Evolutionary conservation across 1,140 invertebrate species (phyloP).

Genomic region (Zaprionus ghesquierei): DNA sequence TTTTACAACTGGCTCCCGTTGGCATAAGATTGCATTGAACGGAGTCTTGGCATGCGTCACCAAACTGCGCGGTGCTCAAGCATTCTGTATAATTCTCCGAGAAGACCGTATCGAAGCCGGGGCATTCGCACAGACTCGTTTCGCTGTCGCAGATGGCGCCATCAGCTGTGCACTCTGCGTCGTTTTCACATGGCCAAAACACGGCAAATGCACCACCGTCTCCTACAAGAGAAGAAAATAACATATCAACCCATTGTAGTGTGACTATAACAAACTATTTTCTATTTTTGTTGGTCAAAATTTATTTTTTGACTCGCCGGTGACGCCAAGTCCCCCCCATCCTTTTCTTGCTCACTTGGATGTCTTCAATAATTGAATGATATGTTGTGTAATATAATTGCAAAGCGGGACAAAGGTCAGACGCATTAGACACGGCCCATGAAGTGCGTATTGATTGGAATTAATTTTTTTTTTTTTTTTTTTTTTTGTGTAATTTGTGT

Average conservation of each 20-base stretch:
- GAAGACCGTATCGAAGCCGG: conserved; percentile 64
- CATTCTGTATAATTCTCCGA: conserved; percentile 68
- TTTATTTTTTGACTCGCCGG: not conserved
- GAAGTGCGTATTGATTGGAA: not conserved
- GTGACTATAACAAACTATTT: not conserved
- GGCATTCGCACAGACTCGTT: conserved; percentile 59
- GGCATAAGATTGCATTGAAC: conserved; percentile 83
- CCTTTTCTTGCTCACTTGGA: not conserved
- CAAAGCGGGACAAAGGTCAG: not conserved
- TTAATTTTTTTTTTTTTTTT: not conserved
- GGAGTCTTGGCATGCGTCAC: conserved; percentile 75
- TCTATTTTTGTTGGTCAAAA: not conserved
- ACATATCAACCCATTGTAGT: not conserved
- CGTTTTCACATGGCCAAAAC: conserved; percentile 76
- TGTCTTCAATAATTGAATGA: not conserved
- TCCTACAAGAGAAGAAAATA: conserved; percentile 42
- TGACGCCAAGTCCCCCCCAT: not conserved
- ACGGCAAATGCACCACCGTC: conserved; percentile 59
- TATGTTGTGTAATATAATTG: not conserved
- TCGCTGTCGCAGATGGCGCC: conserved; percentile 60
- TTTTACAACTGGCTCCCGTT: conserved; percentile 82
- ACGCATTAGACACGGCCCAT: not conserved
- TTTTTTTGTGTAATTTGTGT: not conserved
- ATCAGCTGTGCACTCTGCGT: conserved; percentile 71
- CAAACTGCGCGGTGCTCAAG: conserved; percentile 75